Evolutionary conservation across 2,113 vertebrate species (phyloP).

Genomic region (Sander lucioperca): DNA sequence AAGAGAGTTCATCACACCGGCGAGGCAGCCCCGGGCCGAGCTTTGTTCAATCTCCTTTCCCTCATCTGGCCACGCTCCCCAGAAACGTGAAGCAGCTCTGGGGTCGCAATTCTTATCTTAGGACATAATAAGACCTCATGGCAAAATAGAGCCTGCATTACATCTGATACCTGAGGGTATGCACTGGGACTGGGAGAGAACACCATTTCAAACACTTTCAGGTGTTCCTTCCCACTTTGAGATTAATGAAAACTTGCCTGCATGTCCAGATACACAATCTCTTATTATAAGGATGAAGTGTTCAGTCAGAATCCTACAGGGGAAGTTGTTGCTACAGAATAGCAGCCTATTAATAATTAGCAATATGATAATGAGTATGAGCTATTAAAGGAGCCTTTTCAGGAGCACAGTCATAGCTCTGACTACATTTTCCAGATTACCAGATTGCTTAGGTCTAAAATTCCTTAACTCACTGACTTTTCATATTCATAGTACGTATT

Average conservation of each 20-base stretch:
- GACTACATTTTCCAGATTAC: not conserved
- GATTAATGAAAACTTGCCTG: not conserved
- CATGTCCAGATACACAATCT: not conserved
- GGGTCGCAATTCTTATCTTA: constrained; percentile 31
- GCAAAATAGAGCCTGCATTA: constrained; percentile 18
- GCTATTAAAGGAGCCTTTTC: not conserved
- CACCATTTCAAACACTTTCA: not conserved
- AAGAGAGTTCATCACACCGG: constrained; percentile 55
- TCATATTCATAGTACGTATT: not conserved
- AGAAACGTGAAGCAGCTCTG: constrained; percentile 22
- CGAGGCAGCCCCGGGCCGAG: constrained; percentile 46
- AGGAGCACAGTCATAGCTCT: not conserved
- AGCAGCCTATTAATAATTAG: not conserved
- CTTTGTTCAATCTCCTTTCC: constrained; percentile 61
- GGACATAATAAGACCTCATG: constrained; percentile 48
- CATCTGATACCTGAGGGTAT: constrained; percentile 6
- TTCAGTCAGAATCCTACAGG: not conserved
- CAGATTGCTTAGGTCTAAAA: not conserved
- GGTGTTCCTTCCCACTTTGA: not conserved
- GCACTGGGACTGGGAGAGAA: not conserved
- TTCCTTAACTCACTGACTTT: not conserved
- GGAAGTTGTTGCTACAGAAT: not conserved
- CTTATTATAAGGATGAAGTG: not conserved
- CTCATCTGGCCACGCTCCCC: constrained; percentile 39
- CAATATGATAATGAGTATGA: not conserved